A percentile compares a stretch with the other conserved stretches of the same genome.
Evolutionary conservation across 2,888 invertebrate species (phyloP).

Genomic region (Pollenia labialis): DNA sequence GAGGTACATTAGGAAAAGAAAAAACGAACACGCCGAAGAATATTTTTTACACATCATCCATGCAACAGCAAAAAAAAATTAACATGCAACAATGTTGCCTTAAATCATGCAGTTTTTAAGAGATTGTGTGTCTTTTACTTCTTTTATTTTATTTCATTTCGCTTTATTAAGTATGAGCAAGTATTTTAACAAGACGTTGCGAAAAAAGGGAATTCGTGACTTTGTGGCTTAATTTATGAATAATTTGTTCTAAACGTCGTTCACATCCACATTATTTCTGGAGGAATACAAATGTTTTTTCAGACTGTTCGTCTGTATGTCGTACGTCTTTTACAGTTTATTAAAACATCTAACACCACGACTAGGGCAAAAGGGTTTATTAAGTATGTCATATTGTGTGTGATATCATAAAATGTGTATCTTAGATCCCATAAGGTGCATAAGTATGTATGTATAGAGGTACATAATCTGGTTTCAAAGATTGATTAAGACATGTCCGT

Average conservation of each 20-base stretch:
- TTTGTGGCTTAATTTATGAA: conserved; percentile 68
- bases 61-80: conserved; percentile 7
- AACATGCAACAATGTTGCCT: conserved; percentile 70
- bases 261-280: conserved; percentile 2
- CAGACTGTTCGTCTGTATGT: neutral
- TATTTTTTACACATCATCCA: neutral
- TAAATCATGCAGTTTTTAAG: conserved; percentile 52
- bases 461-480: no score
- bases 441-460: no score
- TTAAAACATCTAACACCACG: neutral
- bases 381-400: no score
- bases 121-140: conserved; percentile 16
- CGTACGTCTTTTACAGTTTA: conserved; percentile 46
- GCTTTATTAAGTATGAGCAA: conserved; percentile 19
- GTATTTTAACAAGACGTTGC: conserved; percentile 59
- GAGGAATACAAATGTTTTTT: neutral
- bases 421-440: no score
- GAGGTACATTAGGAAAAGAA: neutral
- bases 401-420: no score
- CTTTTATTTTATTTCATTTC: neutral
- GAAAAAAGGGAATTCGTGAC: conserved; percentile 62
- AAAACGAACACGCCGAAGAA: conserved; percentile 1
- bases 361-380: no score
- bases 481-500: no score
- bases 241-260: conserved; percentile 15